A percentile compares a stretch with the other conserved stretches of the same genome.
phyloP scores from a whole-genome alignment of 2,113 vertebrate species.

The Sinocyclocheilus maitianheensis region DNA sequence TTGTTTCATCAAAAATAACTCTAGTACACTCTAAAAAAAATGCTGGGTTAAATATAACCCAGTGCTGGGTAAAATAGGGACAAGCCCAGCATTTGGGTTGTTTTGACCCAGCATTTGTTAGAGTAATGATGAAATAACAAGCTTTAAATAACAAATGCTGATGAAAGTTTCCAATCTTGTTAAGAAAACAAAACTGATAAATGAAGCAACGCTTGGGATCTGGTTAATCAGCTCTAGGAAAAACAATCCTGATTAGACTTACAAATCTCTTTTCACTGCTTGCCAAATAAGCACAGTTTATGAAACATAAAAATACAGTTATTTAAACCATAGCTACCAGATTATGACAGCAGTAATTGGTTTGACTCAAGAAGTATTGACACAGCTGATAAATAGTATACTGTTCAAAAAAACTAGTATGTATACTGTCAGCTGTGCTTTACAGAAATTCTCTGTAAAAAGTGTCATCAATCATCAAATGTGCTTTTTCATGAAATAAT shows the following conservation, averaged over 20 bases:
- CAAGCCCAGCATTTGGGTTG: too few relatives aligned
- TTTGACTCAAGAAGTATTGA: background rate
- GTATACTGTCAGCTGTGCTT: too few relatives aligned
- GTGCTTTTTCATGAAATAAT: too few relatives aligned
- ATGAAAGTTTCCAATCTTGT: background rate
- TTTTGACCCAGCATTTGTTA: too few relatives aligned
- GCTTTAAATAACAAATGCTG: background rate
- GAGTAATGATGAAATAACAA: background rate
- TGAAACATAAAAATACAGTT: background rate
- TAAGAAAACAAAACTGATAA: background rate
- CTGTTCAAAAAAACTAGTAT: background rate
- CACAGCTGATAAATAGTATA: background rate
- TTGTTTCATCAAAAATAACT: background rate
- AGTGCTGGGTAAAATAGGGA: too few relatives aligned
- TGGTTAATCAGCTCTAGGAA: background rate
- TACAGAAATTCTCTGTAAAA: too few relatives aligned
- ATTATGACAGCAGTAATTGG: too few relatives aligned
- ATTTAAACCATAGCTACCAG: background rate
- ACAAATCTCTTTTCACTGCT: background rate
- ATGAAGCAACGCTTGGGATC: background rate
- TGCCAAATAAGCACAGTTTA: background rate
- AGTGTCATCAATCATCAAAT: too few relatives aligned
- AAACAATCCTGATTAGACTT: background rate
- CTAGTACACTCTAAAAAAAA: too few relatives aligned
- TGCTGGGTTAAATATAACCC: too few relatives aligned